Evolutionary conservation across 2,797 vertebrate genomes (phyloP).

Genomic region (Spea hammondii): DNA sequence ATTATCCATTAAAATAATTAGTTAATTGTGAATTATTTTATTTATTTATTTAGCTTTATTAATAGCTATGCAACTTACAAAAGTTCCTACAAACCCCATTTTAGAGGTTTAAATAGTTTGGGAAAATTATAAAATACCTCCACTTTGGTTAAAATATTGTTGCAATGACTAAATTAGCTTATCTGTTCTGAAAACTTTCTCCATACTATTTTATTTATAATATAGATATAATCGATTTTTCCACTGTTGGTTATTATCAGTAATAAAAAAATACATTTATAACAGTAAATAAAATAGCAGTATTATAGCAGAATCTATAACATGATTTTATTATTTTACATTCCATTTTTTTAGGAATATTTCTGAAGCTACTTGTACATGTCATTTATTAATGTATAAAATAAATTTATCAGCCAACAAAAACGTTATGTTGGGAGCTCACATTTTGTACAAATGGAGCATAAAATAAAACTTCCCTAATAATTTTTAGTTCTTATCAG

Average conservation of each 20-base stretch:
- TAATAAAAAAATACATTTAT: not conserved
- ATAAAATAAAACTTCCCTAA: constrained; percentile 25
- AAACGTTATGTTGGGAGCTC: constrained; percentile 40
- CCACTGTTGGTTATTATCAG: not conserved
- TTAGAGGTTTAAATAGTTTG: too few species aligned
- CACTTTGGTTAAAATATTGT: too few species aligned
- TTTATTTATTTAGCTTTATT: not conserved
- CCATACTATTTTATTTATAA: not conserved
- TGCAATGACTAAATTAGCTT: too few species aligned
- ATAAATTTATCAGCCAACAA: constrained; percentile 32
- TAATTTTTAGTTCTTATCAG: constrained; percentile 37
- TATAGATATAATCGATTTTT: not conserved
- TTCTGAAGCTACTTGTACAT: constrained; percentile 16
- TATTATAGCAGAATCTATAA: not conserved
- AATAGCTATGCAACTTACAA: not conserved
- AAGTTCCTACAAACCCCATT: too few species aligned
- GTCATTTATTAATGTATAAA: constrained; percentile 32
- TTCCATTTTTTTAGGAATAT: constrained; percentile 15
- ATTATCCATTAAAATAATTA: too few species aligned
- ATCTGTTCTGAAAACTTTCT: too few species aligned
- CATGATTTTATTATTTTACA: not conserved
- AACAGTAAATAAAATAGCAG: not conserved
- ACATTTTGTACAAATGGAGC: constrained; percentile 28
- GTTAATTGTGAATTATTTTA: too few species aligned
- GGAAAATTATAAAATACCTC: too few species aligned